phyloP scores from a whole-genome alignment of 2,113 vertebrate species.

The Crocuta crocuta region DNA sequence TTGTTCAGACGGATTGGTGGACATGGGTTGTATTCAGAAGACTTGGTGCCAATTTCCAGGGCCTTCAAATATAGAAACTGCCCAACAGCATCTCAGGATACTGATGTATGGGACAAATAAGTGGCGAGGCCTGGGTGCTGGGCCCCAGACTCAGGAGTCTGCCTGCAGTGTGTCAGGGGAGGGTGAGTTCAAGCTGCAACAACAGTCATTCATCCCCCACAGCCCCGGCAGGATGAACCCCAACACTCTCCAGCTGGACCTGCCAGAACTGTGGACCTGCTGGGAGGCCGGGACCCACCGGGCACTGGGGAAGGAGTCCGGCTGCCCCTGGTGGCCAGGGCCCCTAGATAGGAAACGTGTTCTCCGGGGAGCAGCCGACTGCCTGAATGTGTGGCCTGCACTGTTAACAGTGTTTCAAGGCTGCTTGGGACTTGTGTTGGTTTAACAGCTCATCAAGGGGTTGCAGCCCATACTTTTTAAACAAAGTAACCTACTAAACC shows the following conservation, averaged over 20 bases:
- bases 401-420: neutral
- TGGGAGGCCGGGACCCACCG: neutral
- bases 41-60: neutral
- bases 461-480: neutral
- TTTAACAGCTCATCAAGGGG: neutral
- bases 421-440: neutral
- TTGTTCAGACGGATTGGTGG: neutral
- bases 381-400: accelerated
- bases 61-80: neutral
- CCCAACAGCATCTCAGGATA: accelerated
- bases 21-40: neutral
- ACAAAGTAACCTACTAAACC: neutral
- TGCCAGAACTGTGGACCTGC: neutral
- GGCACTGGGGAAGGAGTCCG: neutral
- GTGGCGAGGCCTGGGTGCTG: neutral
- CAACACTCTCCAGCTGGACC: neutral
- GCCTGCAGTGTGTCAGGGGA: neutral
- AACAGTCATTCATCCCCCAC: accelerated
- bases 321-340: neutral
- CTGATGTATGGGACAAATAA: neutral
- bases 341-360: neutral
- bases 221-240: neutral
- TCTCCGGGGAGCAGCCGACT: neutral
- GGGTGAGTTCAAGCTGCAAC: neutral
- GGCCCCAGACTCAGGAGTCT: neutral